Evolutionary conservation across 2,888 invertebrate genomes (phyloP).

Genomic region (Platerodrilus igneus): DNA sequence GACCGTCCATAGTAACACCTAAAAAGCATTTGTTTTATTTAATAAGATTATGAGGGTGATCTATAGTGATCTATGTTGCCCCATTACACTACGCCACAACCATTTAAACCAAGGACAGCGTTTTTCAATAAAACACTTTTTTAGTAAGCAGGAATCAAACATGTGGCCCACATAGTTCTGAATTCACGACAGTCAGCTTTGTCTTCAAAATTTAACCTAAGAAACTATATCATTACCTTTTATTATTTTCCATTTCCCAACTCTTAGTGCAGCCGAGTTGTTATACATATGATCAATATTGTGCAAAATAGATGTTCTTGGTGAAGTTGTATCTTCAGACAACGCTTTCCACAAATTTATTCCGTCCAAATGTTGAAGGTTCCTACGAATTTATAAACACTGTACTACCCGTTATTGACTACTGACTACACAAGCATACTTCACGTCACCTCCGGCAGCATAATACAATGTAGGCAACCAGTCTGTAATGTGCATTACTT

Average conservation of each 20-base stretch:
- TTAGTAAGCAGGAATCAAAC: too few relatives aligned
- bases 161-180: too few relatives aligned
- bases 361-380: conserved; percentile 59
- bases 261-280: conserved; percentile 64
- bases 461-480: conserved; percentile 81
- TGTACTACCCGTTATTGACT: too few relatives aligned
- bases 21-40: neutral
- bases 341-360: conserved; percentile 69
- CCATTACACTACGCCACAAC: too few relatives aligned
- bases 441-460: conserved; percentile 60
- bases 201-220: too few relatives aligned
- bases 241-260: conserved; percentile 72
- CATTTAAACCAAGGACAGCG: too few relatives aligned
- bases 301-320: conserved; percentile 66
- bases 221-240: too few relatives aligned
- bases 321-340: conserved; percentile 56
- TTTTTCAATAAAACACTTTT: too few relatives aligned
- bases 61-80: too few relatives aligned
- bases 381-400: too few relatives aligned
- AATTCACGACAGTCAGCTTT: too few relatives aligned
- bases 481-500: conserved; percentile 75
- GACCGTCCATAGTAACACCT: conserved; percentile 70
- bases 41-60: too few relatives aligned
- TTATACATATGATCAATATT: conserved; percentile 81
- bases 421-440: conserved; percentile 34